These are phyloP conservation scores for Callyntrura guangdongensis DNA, from an alignment of 2,888 invertebrate genomes.

Conservation along the genomic window DNA sequence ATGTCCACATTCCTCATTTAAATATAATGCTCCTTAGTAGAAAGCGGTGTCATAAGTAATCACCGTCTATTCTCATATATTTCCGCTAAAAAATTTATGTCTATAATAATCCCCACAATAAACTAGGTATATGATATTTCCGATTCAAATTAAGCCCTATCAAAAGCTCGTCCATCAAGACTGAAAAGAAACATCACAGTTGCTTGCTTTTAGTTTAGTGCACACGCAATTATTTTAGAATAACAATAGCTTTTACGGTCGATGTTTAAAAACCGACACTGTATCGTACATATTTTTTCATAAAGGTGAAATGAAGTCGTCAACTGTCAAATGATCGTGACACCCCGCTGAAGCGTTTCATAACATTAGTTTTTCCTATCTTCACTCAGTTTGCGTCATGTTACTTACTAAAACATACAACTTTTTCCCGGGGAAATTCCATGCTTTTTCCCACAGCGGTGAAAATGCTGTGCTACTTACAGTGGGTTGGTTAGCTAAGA, in stretches of 20 bases:
- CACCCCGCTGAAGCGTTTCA: constrained; percentile 45
- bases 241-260: not conserved
- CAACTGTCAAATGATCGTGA: constrained; percentile 69
- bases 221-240: not conserved
- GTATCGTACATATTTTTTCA: not conserved
- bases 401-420: constrained; percentile 4
- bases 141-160: not conserved
- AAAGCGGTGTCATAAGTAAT: too few relatives aligned
- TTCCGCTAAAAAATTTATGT: not conserved
- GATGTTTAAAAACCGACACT: not conserved
- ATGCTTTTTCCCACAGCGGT: too few relatives aligned
- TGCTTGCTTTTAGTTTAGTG: not conserved
- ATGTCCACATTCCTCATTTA: not conserved
- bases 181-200: not conserved
- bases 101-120: not conserved
- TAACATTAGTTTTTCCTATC: constrained; percentile 51
- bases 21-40: not conserved
- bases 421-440: not conserved
- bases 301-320: constrained; percentile 65
- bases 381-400: constrained; percentile 25
- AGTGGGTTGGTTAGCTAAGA: too few relatives aligned
- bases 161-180: not conserved
- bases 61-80: not conserved
- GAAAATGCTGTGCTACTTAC: too few relatives aligned
- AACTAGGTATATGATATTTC: not conserved